Conservation (phyloP, 2,888 invertebrate genomes). For the Hydrotaea cyrtoneurina region DNA sequence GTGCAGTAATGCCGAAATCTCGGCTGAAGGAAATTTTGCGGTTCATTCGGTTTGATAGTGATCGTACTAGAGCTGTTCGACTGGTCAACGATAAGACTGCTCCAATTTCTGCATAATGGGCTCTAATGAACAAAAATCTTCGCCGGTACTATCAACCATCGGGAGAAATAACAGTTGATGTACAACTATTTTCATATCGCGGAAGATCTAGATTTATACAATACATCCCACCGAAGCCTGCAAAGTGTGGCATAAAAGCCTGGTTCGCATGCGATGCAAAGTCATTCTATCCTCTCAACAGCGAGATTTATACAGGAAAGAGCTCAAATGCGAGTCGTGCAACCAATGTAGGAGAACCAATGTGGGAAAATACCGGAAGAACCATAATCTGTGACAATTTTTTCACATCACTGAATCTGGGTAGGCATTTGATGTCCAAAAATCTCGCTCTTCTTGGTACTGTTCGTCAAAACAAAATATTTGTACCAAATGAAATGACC, state of each 20-base stretch:
- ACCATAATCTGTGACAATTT: too few species aligned
- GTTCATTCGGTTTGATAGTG: conserved; percentile 9
- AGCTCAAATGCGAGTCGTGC: conserved; percentile 8
- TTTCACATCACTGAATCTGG: too few species aligned
- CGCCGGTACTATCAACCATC: conserved; percentile 11
- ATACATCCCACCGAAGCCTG: neutral
- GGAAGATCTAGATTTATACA: conserved; percentile 25
- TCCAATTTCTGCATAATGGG: conserved; percentile 8
- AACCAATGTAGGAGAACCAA: neutral
- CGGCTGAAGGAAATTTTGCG: neutral
- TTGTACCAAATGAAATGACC: conserved; percentile 7
- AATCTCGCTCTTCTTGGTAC: too few species aligned
- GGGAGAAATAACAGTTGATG: neutral
- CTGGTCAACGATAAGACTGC: neutral
- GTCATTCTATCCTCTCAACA: conserved; percentile 47
- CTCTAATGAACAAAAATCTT: conserved; percentile 19
- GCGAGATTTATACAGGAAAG: conserved; percentile 17
- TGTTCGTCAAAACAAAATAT: conserved; percentile 3
- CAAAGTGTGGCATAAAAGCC: too few species aligned
- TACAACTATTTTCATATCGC: conserved; percentile 27
- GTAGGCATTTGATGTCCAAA: too few species aligned
- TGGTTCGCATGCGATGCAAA: conserved; percentile 37
- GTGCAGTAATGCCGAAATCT: conserved; percentile 17
- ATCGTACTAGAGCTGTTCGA: conserved; percentile 4
- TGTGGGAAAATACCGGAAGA: too few species aligned